Evolutionary conservation across 2,797 vertebrate species (phyloP), one percentile per base, ranked within the genome.

Genomic region (Pipistrellus pipistrellus): DNA sequence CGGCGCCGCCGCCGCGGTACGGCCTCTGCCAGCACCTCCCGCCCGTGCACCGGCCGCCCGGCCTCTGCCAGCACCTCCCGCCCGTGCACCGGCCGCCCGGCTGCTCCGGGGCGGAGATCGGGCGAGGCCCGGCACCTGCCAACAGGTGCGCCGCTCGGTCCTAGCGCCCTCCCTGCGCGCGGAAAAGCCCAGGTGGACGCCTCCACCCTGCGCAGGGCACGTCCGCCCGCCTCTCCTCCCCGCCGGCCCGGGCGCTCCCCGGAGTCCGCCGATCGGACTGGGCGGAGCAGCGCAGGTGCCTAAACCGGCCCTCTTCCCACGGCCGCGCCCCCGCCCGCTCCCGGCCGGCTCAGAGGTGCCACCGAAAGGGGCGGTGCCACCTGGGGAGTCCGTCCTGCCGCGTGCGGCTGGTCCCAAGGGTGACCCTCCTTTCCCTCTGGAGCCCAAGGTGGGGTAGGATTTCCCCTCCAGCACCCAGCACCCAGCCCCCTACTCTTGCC

Each of bases 101-200:
- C 66, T 27, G 44, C 46, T 46, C 23, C 25, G 0, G 0, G 51
- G 30, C 10, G 48, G 51, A 18, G 44, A 55, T 62, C 53, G 62
- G 84, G 82, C 69, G 81, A 86, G 68, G 89, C 83, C 85, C 51
- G 66, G 48, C 53, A 53, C 53, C 78, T 18, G 95, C 95, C 93
- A 87, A 97, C 96, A 97, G 97, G 97, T 97, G 96, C 69, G 91
- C 80, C 55, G 53, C 92, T 68, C 72, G 94, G 94, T 88, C 96
- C 96, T 96, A 96, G 95, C 89, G 95, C 91, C 96, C 95, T 90
- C 86, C 87, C 2, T 2, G 4, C 14, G 3, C n/a, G 0, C 30
- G 8, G n/a, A 9, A 15, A 8, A 15, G 51, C n/a, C 14, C 92
- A 87, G 97, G 95, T 93, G 53, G 30, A 72, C 18, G 59, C 80